Percentiles rank a stretch among this genome's conserved stretches.
Evolutionary conservation across 2,888 invertebrate species (phyloP).

Genomic region (Portevinia maculata): DNA sequence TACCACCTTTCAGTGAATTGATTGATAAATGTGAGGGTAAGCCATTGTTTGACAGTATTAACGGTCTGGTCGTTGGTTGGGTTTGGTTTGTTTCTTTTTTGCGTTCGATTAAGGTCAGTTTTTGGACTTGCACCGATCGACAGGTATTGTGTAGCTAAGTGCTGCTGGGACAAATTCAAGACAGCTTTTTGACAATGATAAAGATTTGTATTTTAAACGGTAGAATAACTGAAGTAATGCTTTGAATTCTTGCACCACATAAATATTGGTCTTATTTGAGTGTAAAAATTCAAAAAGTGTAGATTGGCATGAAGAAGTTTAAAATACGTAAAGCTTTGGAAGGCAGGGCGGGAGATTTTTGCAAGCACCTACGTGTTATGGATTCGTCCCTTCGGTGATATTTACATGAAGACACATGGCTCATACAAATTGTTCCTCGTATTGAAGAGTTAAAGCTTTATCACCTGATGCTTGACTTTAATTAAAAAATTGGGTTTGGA

Average conservation of each 20-base stretch:
- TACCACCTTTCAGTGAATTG: slow-evolving; percentile 69
- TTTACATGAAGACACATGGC: no score
- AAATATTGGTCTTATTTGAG: no score
- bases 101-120: slow-evolving; percentile 11
- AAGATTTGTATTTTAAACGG: slow-evolving; percentile 30
- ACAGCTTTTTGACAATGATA: slow-evolving; percentile 64
- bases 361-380: no score
- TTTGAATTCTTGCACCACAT: neutral
- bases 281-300: no score
- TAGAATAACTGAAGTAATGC: neutral
- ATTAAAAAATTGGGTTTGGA: no score
- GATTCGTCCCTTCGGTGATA: no score
- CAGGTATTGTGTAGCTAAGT: slow-evolving; percentile 68
- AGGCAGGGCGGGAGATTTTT: no score
- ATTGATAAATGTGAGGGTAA: slow-evolving; percentile 72
- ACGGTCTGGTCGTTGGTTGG: slow-evolving; percentile 9
- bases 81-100: slow-evolving; percentile 7
- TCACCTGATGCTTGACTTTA: no score
- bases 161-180: slow-evolving; percentile 67
- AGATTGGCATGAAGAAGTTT: no score
- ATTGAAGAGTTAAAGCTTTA: no score
- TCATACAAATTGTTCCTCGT: no score
- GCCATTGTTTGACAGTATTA: slow-evolving; percentile 64
- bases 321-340: no score
- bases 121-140: slow-evolving; percentile 40